Evolutionary conservation across 30 jellyfish, hydroid and myxozoan genomes (phyloP).

Genomic region (Aurelia aurita complex sp. Pacific): DNA sequence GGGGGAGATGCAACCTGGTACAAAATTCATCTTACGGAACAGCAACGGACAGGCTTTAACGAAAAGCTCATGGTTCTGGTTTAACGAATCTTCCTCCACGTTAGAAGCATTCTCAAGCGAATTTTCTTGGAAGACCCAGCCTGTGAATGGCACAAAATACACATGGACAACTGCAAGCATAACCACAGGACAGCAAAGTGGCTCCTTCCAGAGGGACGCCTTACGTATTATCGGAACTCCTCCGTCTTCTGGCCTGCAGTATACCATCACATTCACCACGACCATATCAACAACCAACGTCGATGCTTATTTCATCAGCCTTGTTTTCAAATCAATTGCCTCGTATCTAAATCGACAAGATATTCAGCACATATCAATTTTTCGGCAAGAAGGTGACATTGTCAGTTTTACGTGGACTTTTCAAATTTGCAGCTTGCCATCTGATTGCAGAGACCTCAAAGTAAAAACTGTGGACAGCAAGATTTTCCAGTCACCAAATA

Average conservation of each 20-base stretch:
- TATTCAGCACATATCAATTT: conserved; percentile 25
- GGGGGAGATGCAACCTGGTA: conserved; percentile 2
- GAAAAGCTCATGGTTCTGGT: conserved; percentile 78
- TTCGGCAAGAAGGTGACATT: conserved; percentile 1
- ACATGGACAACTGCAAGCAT: conserved; percentile 15
- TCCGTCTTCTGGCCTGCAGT: conserved; percentile 33
- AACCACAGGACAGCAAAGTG: conserved; percentile 1
- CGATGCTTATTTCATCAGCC: conserved; percentile 39
- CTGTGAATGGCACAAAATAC: conserved; percentile 26
- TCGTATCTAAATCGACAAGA: conserved; percentile 35
- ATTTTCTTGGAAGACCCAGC: conserved; percentile 26
- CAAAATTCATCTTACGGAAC: conserved; percentile 11
- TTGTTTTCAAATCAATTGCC: not conserved
- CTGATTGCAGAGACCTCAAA: conserved; percentile 15
- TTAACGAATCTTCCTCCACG: conserved; percentile 24
- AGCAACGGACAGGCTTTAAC: conserved; percentile 40
- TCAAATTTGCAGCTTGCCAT: conserved; percentile 24
- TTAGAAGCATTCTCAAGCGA: conserved; percentile 49
- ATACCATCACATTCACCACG: conserved; percentile 8
- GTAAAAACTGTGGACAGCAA: conserved; percentile 26
- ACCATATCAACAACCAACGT: not conserved
- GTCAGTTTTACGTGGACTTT: conserved; percentile 13
- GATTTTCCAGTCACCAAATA: conserved; percentile 16
- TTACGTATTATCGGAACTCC: conserved; percentile 33
- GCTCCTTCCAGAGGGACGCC: conserved; percentile 23